Conservation (phyloP, 2,797 vertebrate species). For the Anniella stebbinsi region DNA sequence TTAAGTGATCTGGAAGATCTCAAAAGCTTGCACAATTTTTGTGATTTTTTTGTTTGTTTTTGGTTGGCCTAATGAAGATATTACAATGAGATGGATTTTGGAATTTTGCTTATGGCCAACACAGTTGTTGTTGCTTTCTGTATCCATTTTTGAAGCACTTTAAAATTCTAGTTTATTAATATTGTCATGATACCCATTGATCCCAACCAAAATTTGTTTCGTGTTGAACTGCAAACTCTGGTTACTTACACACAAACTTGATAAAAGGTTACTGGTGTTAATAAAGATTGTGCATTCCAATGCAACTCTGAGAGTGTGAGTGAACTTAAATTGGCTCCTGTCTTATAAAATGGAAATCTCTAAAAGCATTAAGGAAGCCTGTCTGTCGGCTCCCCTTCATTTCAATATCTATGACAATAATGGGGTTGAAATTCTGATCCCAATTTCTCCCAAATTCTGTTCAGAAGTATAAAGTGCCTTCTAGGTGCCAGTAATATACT, state of each 20-base stretch:
- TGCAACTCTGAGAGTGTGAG: background rate
- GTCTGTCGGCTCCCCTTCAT: background rate
- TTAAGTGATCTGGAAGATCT: too few relatives aligned
- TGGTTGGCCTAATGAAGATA: too few relatives aligned
- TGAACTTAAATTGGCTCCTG: background rate
- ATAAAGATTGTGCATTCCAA: background rate
- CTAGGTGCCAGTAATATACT: background rate
- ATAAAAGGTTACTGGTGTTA: background rate
- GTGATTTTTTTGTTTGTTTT: too few relatives aligned
- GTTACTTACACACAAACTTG: background rate
- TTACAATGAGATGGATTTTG: too few relatives aligned
- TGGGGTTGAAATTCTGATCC: background rate
- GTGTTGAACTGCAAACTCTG: background rate
- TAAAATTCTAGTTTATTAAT: background rate
- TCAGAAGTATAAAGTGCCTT: background rate
- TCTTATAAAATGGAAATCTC: background rate
- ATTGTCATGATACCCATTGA: background rate
- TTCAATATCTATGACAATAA: background rate
- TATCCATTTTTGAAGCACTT: background rate
- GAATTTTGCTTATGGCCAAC: too few relatives aligned
- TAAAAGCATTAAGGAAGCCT: background rate
- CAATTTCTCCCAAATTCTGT: background rate
- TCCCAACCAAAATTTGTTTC: background rate
- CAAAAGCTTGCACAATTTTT: too few relatives aligned
- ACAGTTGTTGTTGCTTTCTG: too few relatives aligned